phyloP scores from a whole-genome alignment of 2,888 invertebrate species.

The Molorchus minor region DNA sequence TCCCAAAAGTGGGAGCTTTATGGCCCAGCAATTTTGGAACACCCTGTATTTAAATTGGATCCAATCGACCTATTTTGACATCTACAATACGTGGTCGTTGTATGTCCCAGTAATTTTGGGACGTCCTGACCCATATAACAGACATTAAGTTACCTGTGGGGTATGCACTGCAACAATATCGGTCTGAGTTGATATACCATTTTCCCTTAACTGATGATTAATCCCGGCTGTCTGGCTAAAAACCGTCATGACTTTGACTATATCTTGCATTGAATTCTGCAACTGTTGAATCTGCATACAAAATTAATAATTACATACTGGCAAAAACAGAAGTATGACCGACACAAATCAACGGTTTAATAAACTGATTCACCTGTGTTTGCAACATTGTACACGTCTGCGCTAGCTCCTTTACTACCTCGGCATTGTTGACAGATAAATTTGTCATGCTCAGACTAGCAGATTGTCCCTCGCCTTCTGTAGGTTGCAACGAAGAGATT shows the following conservation, averaged over 20 bases:
- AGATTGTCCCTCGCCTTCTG: constrained; percentile 26
- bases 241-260: constrained; percentile 74
- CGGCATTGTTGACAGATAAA: constrained; percentile 64
- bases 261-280: constrained; percentile 81
- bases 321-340: not conserved
- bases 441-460: constrained; percentile 47
- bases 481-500: constrained; percentile 74
- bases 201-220: constrained; percentile 54
- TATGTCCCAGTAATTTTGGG: too few relatives aligned
- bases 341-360: not conserved
- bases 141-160: constrained; percentile 76
- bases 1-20: too few relatives aligned
- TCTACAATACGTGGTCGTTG: too few relatives aligned
- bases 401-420: constrained; percentile 76
- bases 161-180: constrained; percentile 82
- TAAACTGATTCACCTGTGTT: constrained; percentile 69
- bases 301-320: constrained; percentile 7
- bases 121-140: too few relatives aligned
- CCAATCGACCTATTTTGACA: too few relatives aligned
- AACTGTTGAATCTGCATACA: constrained; percentile 78
- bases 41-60: too few relatives aligned
- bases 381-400: constrained; percentile 80
- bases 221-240: constrained; percentile 59
- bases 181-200: constrained; percentile 77
- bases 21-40: too few relatives aligned